Conservation (phyloP, 2,797 vertebrate species). For the Microctenopoma lineatum region DNA sequence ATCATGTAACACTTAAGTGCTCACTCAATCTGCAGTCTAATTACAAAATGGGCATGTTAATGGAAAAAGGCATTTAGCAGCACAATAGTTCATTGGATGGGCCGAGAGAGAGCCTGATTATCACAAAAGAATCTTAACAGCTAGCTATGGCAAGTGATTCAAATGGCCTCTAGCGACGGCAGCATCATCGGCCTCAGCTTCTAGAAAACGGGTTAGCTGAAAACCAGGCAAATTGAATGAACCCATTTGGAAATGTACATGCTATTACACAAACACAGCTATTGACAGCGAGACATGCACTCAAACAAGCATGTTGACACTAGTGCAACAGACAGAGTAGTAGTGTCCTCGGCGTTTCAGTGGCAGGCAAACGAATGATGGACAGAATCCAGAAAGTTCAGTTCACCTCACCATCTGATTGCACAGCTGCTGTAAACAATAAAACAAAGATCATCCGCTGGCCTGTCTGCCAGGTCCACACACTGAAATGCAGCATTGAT, state of each 20-base stretch:
- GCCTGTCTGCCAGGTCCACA: slow-evolving; percentile 12
- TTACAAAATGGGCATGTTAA: slow-evolving; percentile 37
- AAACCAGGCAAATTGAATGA: slow-evolving; percentile 55
- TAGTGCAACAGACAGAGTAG: slow-evolving; percentile 9
- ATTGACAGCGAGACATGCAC: slow-evolving; percentile 32
- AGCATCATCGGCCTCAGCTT: slow-evolving; percentile 10
- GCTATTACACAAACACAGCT: slow-evolving; percentile 20
- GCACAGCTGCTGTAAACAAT: slow-evolving; percentile 5
- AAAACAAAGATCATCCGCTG: slow-evolving; percentile 16
- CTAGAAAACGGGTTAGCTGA: slow-evolving; percentile 9
- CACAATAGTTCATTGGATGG: slow-evolving; percentile 31
- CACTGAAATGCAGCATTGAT: slow-evolving; percentile 25
- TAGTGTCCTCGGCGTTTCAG: slow-evolving; percentile 23
- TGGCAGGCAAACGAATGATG: slow-evolving; percentile 35
- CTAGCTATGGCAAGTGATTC: slow-evolving; percentile 28
- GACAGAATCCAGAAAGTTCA: slow-evolving; percentile 31
- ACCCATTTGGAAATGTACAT: slow-evolving; percentile 35
- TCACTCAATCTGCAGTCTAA: slow-evolving; percentile 39
- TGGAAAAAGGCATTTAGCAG: slow-evolving; percentile 39
- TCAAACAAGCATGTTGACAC: slow-evolving; percentile 54
- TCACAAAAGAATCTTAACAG: slow-evolving; percentile 44
- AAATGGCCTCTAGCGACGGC: slow-evolving; percentile 29
- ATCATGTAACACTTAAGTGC: slow-evolving; percentile 19
- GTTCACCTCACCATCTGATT: slow-evolving; percentile 32
- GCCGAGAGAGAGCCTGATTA: slow-evolving; percentile 19